Evolutionary conservation across 2,888 invertebrate species (phyloP), one percentile per base, ranked within the genome.

Genomic region (Notodonta dromedarius): DNA sequence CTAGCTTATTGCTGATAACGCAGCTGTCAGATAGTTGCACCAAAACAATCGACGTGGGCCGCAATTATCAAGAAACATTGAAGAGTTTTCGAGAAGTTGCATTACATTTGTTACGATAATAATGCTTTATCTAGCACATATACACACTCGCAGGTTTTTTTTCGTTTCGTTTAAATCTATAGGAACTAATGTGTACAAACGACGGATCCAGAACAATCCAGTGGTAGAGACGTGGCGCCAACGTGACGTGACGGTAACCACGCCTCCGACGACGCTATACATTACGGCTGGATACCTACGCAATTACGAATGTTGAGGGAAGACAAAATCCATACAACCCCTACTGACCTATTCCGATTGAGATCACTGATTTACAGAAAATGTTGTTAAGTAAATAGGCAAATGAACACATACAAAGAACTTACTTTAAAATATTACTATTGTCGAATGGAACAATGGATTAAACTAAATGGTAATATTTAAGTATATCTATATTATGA

Each of bases 161-260:
- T 42, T 35, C 6, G 11, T 9, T 8, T 40, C 40, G 12, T 42
- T 11, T 8, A 2, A 9, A 42, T 42, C 11, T n/a, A 76, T 77
- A 69, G 63, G 71, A 68, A 62, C 57, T 61, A 63, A 68, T 69
- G 54, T 55, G 42, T 63, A 54, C 46, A 59, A 65, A 71, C 56
- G 58, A 57, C 51, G 61, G 67, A 79, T 83, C 79, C 80, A 83
- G 83, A 89, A 87, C 78, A 85, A 88, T 87, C 82, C 77, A 80
- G 83, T 82, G 68, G 79, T 65, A 80, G 73, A 85, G 84, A 84
- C 81, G 79, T 78, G 90, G 90, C 89, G 90, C 88, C 89, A 87
- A 83, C 84, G 85, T 84, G 90, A 84, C 90, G 86, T 90, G 90
- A 89, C 87, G 88, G 80, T 81, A 76, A 77, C 90, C 90, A 88